Base-by-base conservation (phyloP, 2,888 invertebrate genomes). In the Tortrix viridana region DNA sequence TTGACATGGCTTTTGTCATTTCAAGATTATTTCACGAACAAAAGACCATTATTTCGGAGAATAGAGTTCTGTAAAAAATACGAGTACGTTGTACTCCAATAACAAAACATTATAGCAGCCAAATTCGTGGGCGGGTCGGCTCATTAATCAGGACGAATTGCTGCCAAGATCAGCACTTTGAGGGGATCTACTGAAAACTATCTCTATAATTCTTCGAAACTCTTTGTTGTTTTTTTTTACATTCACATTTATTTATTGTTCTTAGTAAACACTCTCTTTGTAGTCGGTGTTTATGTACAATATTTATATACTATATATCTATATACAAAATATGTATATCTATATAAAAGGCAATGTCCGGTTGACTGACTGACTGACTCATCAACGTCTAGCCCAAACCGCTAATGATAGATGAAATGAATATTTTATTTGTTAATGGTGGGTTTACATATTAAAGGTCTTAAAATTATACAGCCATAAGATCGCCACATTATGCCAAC, bases 71-170 rank as follows among this genome's bases (percentile, higher is more conserved):
- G 14, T 38, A 5, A 41, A 41, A 46, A 62, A 58, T 46, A 60
- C 48, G 48, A 62, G 52, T 46, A 60, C 48, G 48, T 54, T 58
- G 43, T 32, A 48, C 44, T 49, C 55, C 61, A 65, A 65, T 65
- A 68, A 62, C 66, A 65, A 68, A 70, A 67, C 58, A 63, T 63
- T 50, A 61, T 59, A 66, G 67, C 66, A 63, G 67, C 66, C 67
- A 67, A 69, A 63, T 67, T 60, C 46, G 66, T 68, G 62, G 71
- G 70, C 65, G 71, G 70, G 65, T 66, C 60, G 60, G 55, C 66
- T 68, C 71, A 73, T 74, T 74, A 71, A 73, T 74, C 73, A 74
- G 63, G 65, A 60, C 22, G 65, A 68, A 69, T 68, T 66, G 70
- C 66, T 63, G 67, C 66, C 67, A 57, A 66, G 64, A 71, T 68